phyloP scores from a whole-genome alignment of 64 coral and sea anemone species.

The Exaiptasia diaphana region DNA sequence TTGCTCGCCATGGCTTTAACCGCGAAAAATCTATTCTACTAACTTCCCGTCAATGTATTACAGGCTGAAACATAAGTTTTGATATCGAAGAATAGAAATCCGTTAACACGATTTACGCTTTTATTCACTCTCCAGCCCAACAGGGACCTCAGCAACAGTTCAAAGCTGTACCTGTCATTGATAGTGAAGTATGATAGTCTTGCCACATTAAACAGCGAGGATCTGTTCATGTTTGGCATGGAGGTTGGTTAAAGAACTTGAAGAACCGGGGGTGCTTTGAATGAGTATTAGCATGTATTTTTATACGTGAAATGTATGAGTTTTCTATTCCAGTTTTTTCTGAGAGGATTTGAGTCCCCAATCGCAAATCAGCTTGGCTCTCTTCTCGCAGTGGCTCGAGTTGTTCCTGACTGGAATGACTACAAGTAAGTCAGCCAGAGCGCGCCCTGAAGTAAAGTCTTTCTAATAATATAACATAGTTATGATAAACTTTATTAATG shows the following conservation, averaged over 20 bases:
- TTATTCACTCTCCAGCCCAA: constrained; percentile 38
- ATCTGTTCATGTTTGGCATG: constrained; percentile 37
- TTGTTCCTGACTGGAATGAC: constrained; percentile 55
- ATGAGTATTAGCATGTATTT: background rate
- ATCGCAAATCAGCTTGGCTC: constrained; percentile 59
- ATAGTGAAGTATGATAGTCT: constrained; percentile 63
- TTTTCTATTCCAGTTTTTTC: constrained; percentile 11
- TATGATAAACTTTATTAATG: no score
- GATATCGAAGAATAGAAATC: background rate
- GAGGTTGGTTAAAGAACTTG: constrained; percentile 19
- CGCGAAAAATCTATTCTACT: no score
- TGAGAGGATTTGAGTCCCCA: constrained; percentile 41
- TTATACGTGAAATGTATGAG: background rate
- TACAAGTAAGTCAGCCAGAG: constrained; percentile 69
- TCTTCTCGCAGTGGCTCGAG: constrained; percentile 47
- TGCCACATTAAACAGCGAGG: background rate
- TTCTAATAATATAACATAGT: no score
- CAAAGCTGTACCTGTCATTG: constrained; percentile 52
- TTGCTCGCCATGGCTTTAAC: no score
- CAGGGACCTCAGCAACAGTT: constrained; percentile 44
- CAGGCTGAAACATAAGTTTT: no score
- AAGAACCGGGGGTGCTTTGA: background rate
- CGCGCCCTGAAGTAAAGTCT: no score
- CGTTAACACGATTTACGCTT: background rate
- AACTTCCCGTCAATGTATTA: no score